These are phyloP conservation scores for Alloplasta piceator DNA, from an alignment of 2,888 invertebrate genomes.

Conservation along the genomic window DNA sequence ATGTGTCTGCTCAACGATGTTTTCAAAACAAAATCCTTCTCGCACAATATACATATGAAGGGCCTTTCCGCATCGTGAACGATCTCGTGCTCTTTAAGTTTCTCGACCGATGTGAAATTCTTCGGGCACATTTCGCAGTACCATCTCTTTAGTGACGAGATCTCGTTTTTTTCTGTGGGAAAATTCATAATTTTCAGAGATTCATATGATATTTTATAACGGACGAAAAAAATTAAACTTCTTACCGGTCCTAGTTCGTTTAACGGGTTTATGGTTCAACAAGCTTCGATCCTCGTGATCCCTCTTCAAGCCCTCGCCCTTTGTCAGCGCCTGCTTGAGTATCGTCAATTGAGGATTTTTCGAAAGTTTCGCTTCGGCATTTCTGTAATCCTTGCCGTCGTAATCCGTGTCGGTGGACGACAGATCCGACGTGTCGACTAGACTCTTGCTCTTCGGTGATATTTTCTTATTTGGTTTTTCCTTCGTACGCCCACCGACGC, in stretches of 20 bases:
- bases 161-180: slow-evolving; percentile 64
- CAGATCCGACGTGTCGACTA: slow-evolving; percentile 77
- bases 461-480: slow-evolving; percentile 80
- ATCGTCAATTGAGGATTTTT: slow-evolving; percentile 82
- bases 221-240: too few species aligned
- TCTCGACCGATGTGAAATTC: slow-evolving; percentile 76
- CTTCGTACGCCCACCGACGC: slow-evolving; percentile 72
- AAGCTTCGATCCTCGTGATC: slow-evolving; percentile 77
- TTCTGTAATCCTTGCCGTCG: slow-evolving; percentile 79
- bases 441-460: slow-evolving; percentile 79
- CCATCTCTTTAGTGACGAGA: slow-evolving; percentile 76
- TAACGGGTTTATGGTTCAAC: slow-evolving; percentile 80
- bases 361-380: slow-evolving; percentile 83
- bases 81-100: slow-evolving; percentile 78
- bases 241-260: slow-evolving; percentile 78
- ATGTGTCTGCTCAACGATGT: slow-evolving; percentile 84
- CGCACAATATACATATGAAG: slow-evolving; percentile 85
- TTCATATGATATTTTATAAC: too few species aligned
- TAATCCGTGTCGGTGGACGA: slow-evolving; percentile 80
- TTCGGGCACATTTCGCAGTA: slow-evolving; percentile 79
- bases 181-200: not conserved
- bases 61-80: slow-evolving; percentile 80
- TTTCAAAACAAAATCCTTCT: slow-evolving; percentile 83
- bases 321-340: slow-evolving; percentile 81
- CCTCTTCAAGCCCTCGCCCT: slow-evolving; percentile 76